Evolutionary conservation across 2,113 vertebrate species (phyloP).

Genomic region (Stictonetta naevosa): DNA sequence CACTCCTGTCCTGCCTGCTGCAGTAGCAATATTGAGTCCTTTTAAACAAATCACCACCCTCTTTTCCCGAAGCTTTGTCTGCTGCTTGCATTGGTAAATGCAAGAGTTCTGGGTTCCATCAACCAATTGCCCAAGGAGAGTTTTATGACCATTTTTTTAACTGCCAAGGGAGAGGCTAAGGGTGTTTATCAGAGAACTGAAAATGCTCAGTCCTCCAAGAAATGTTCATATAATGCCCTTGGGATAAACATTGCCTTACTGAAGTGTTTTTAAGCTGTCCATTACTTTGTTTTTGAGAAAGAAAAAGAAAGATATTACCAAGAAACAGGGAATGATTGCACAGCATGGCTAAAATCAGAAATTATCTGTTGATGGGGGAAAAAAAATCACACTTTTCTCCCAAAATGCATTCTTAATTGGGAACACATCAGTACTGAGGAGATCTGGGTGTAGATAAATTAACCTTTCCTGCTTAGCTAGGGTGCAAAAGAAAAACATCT

Average conservation of each 20-base stretch:
- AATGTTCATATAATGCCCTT: not conserved
- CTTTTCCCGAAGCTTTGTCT: not conserved
- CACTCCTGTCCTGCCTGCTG: not conserved
- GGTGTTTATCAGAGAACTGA: slow-evolving; percentile 30
- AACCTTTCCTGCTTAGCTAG: not conserved
- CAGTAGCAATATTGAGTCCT: not conserved
- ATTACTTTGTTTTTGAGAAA: slow-evolving; percentile 7
- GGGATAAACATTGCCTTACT: slow-evolving; percentile 17
- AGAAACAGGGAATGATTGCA: not conserved
- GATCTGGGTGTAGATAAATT: not conserved
- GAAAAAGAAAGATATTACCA: not conserved
- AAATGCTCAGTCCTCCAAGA: slow-evolving; percentile 24
- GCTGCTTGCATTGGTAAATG: not conserved
- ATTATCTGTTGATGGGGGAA: not conserved
- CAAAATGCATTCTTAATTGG: slow-evolving; percentile 4
- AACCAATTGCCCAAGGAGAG: not conserved
- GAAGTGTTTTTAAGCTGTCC: slow-evolving; percentile 31
- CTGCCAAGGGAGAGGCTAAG: not conserved
- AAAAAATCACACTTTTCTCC: not conserved
- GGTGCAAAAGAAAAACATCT: not conserved
- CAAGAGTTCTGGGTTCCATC: slow-evolving; percentile 20
- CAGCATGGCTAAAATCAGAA: slow-evolving; percentile 15
- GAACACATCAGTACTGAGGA: not conserved
- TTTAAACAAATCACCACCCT: not conserved
- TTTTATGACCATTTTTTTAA: slow-evolving; percentile 13